phyloP scores from a whole-genome alignment of 2,113 vertebrate genomes.

The Edolisoma coerulescens region DNA sequence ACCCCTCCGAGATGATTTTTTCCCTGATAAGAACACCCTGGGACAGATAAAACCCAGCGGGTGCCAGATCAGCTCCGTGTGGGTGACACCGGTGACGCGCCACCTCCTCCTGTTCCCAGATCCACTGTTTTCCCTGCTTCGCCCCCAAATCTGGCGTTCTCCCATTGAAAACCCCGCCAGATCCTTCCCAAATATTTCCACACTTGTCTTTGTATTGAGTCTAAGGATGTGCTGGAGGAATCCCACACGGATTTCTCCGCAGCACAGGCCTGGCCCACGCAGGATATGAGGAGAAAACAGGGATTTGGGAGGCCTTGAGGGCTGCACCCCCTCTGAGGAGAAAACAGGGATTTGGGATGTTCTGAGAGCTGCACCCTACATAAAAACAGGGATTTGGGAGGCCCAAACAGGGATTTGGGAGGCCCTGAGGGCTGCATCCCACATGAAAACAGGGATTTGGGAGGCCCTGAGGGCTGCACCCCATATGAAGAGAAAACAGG shows the following conservation, averaged over 20 bases:
- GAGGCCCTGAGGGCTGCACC: too few species aligned
- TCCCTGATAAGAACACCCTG: not conserved
- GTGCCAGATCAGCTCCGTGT: not conserved
- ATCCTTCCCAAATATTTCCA: not conserved
- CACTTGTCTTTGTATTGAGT: too few species aligned
- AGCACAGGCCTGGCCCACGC: not conserved
- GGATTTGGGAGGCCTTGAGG: not conserved
- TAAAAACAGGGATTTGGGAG: not conserved
- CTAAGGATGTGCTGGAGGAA: not conserved
- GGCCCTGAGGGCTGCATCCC: not conserved
- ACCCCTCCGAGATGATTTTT: not conserved
- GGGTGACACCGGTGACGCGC: fast-evolving
- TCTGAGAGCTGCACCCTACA: not conserved
- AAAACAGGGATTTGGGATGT: not conserved
- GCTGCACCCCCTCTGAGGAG: not conserved
- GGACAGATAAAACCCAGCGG: not conserved
- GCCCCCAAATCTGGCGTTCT: fast-evolving
- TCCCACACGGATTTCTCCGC: not conserved
- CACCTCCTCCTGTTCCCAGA: not conserved
- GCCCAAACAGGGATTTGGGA: not conserved
- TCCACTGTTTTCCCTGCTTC: not conserved
- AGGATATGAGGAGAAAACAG: not conserved
- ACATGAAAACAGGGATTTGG: too few species aligned
- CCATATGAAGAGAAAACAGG: not conserved
- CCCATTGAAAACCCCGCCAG: not conserved